Evolutionary conservation across 2,113 vertebrate genomes (phyloP).

Genomic region (Dasypus novemcinctus): DNA sequence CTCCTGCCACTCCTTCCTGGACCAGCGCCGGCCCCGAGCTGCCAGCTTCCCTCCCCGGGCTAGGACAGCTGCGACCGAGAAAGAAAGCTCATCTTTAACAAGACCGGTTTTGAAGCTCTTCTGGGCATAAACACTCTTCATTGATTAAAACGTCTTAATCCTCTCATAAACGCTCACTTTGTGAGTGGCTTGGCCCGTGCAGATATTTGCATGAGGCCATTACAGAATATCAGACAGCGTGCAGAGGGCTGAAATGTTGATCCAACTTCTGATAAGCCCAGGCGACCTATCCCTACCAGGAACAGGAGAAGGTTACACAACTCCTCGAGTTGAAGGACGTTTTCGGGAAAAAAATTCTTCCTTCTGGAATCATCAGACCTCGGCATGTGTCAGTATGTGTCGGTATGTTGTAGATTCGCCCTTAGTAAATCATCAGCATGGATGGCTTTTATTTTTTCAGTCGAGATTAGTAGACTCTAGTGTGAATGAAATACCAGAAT

Average conservation of each 20-base stretch:
- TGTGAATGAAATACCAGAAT: rapidly evolving
- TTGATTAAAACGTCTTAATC: slow-evolving; percentile 80
- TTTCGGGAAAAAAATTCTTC: slow-evolving; percentile 37
- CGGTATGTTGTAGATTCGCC: rapidly evolving
- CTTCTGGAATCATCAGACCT: not conserved
- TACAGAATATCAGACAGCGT: slow-evolving; percentile 34
- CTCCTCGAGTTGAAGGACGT: not conserved
- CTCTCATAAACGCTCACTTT: slow-evolving; percentile 82
- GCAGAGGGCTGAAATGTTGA: slow-evolving; percentile 53
- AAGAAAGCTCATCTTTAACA: slow-evolving; percentile 78
- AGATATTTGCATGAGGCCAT: slow-evolving; percentile 71
- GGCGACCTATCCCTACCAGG: slow-evolving; percentile 25
- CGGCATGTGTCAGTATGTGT: too few relatives aligned
- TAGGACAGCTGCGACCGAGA: slow-evolving; percentile 76
- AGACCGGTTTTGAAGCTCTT: slow-evolving; percentile 80
- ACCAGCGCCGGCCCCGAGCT: slow-evolving; percentile 56
- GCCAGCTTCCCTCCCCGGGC: slow-evolving; percentile 52
- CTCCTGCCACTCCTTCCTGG: slow-evolving; percentile 67
- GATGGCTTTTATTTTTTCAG: not conserved
- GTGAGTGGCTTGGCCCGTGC: slow-evolving; percentile 64
- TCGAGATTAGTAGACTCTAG: rapidly evolving
- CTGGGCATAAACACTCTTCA: slow-evolving; percentile 77
- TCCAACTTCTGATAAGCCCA: slow-evolving; percentile 56
- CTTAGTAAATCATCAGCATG: not conserved
- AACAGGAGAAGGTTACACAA: not conserved